Conservation (phyloP, 2,888 invertebrate genomes). For the Heliothis peltigera region DNA sequence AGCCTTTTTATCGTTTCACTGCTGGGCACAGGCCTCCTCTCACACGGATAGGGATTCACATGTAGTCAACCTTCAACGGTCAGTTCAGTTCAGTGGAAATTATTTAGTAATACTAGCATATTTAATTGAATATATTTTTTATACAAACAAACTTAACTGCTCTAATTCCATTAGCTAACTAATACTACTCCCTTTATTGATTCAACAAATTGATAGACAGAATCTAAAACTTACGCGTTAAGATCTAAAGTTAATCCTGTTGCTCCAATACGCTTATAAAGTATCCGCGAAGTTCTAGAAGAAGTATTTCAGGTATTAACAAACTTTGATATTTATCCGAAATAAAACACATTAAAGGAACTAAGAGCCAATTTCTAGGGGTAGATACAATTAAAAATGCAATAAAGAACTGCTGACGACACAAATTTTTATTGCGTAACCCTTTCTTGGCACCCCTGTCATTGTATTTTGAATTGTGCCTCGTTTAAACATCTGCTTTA, state of each 20-base stretch:
- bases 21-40: no score
- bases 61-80: no score
- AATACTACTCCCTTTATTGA: not conserved
- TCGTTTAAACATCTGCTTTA: conserved; percentile 36
- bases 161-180: not conserved
- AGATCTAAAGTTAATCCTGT: conserved; percentile 1
- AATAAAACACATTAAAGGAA: conserved; percentile 30
- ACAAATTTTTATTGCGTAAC: conserved; percentile 57
- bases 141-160: no score
- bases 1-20: no score
- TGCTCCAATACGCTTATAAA: not conserved
- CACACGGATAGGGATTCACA: no score
- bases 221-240: not conserved
- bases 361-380: conserved; percentile 48
- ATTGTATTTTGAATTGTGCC: conserved; percentile 52
- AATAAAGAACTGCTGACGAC: conserved; percentile 56
- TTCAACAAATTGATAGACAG: not conserved
- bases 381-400: conserved; percentile 56
- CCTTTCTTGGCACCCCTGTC: conserved; percentile 53
- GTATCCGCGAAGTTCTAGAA: not conserved
- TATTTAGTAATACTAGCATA: no score
- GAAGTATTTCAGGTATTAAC: not conserved
- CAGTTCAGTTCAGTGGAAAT: no score
- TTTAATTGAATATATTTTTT: no score
- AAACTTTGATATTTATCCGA: not conserved